Percentiles rank a stretch among this genome's conserved stretches.
Evolutionary conservation across 2,797 vertebrate species (phyloP).

Genomic region (Falco cherrug): DNA sequence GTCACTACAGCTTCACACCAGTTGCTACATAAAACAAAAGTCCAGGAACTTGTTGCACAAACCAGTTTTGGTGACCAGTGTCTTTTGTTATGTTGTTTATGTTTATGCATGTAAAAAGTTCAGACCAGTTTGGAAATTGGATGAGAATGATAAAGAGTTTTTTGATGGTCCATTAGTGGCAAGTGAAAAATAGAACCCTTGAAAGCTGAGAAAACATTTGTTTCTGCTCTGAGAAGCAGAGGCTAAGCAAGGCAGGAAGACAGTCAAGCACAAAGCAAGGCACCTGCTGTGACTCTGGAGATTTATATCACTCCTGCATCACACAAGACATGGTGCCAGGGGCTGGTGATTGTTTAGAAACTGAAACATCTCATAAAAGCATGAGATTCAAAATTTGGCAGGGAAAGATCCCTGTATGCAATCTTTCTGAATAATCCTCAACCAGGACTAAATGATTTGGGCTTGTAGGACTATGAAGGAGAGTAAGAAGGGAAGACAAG

Average conservation of each 20-base stretch:
- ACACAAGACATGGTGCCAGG: background rate
- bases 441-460: background rate
- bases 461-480: background rate
- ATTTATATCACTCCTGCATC: background rate
- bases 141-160: background rate
- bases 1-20: background rate
- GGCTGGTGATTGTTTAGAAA: background rate
- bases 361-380: background rate
- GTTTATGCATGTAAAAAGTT: background rate
- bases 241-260: background rate
- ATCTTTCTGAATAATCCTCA: background rate
- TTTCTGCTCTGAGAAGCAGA: background rate
- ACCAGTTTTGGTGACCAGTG: background rate
- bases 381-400: background rate
- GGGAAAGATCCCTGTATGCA: background rate
- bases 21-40: background rate
- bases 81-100: background rate
- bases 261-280: background rate
- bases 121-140: background rate
- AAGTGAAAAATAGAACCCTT: background rate
- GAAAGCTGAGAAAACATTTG: background rate
- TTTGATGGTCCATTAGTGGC: background rate
- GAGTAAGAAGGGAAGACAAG: no score
- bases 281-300: background rate
- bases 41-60: background rate